A percentile compares a stretch with the other conserved stretches of the same genome.
These are phyloP conservation scores for Psilanteris sp. DNA, from an alignment of 1,140 invertebrate species.

Conservation along the genomic window DNA sequence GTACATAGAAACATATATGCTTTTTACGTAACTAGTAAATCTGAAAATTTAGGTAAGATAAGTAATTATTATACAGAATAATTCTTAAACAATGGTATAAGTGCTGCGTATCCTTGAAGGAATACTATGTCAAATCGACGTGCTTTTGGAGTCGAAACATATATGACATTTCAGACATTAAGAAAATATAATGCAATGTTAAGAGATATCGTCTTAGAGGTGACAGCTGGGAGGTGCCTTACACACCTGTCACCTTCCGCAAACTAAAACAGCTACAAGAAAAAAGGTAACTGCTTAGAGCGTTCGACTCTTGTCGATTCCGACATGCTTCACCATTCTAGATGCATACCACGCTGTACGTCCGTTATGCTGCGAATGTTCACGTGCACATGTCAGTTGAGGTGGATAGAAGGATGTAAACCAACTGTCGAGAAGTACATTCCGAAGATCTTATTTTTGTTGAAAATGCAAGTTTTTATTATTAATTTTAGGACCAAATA, in stretches of 20 bases:
- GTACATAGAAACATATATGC: too few species aligned
- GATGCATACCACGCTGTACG: slow-evolving; percentile 56
- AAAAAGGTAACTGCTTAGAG: slow-evolving; percentile 71
- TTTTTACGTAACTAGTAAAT: too few species aligned
- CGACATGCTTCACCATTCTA: slow-evolving; percentile 49
- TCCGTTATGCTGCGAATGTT: slow-evolving; percentile 63
- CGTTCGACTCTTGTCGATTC: slow-evolving; percentile 65
- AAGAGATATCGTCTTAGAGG: slow-evolving; percentile 69
- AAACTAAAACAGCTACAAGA: slow-evolving; percentile 73
- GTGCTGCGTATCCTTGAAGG: too few species aligned
- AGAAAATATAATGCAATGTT: slow-evolving; percentile 47
- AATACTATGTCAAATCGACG: too few species aligned
- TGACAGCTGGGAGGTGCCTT: slow-evolving; percentile 74
- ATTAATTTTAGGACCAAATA: too few species aligned
- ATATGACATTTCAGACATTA: slow-evolving; percentile 44
- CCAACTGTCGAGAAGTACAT: slow-evolving; percentile 62
- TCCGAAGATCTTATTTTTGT: slow-evolving; percentile 51
- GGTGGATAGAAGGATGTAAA: slow-evolving; percentile 53
- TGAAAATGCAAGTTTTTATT: slow-evolving; percentile 1
- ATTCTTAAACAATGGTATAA: too few species aligned
- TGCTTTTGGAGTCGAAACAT: too few species aligned
- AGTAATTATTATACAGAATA: too few species aligned
- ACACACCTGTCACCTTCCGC: slow-evolving; percentile 75
- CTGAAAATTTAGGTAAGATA: too few species aligned
- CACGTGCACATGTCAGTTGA: slow-evolving; percentile 52